Percentiles rank a stretch among this genome's conserved stretches.
These are phyloP conservation scores for Listronotus oregonensis DNA, from an alignment of 1,140 invertebrate species.

Conservation along the genomic window DNA sequence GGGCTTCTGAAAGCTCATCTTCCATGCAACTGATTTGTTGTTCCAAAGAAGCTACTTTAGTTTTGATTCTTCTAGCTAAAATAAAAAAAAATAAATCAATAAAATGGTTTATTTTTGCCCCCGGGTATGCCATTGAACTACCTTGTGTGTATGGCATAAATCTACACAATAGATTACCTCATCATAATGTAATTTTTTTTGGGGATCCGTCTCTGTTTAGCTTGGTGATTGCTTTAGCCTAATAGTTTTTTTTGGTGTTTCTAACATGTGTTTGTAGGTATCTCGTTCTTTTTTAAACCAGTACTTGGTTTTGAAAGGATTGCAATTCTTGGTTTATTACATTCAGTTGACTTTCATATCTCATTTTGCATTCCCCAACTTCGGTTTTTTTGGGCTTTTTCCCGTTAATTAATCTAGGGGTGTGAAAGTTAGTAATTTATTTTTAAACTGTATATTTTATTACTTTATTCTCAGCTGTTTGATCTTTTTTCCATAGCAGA, in stretches of 20 bases:
- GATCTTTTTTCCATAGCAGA: conserved; percentile 76
- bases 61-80: conserved; percentile 62
- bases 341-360: conserved; percentile 86
- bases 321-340: conserved; percentile 86
- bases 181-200: conserved; percentile 52
- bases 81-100: conserved; percentile 17
- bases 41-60: conserved; percentile 72
- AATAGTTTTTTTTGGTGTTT: conserved; percentile 82
- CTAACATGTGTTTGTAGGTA: conserved; percentile 88
- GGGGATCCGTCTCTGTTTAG: conserved; percentile 48
- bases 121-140: too few relatives aligned
- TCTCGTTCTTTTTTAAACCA: conserved; percentile 87
- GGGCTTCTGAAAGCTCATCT: conserved; percentile 84
- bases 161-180: conserved; percentile 59
- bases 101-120: too few relatives aligned
- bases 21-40: conserved; percentile 84
- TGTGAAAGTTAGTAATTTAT: conserved; percentile 16
- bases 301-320: conserved; percentile 77
- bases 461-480: conserved; percentile 69
- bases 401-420: conserved; percentile 68
- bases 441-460: conserved; percentile 13
- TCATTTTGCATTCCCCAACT: conserved; percentile 80
- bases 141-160: neutral
- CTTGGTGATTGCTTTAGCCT: conserved; percentile 64
- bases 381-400: conserved; percentile 85